Evolutionary conservation across 2,888 invertebrate genomes (phyloP).

Genomic region (Halocaridina rubra): DNA sequence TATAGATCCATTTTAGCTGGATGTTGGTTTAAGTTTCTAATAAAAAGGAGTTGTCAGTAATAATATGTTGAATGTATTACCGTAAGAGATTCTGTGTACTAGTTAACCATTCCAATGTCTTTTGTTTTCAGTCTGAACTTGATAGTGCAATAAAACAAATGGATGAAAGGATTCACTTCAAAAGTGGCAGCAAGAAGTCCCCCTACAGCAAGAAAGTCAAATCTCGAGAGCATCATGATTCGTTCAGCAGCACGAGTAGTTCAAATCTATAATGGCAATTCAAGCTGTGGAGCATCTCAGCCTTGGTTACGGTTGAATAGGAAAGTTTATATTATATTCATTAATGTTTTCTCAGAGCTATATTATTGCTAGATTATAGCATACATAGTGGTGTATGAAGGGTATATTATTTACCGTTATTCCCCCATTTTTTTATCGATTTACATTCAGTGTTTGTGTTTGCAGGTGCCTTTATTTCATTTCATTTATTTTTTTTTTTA

Average conservation of each 20-base stretch:
- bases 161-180: slow-evolving; percentile 54
- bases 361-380: neutral
- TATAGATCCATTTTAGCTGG: no score
- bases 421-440: no score
- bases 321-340: neutral
- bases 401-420: no score
- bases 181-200: slow-evolving; percentile 44
- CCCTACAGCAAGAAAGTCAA: slow-evolving; percentile 32
- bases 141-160: slow-evolving; percentile 49
- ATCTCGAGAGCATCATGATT: slow-evolving; percentile 45
- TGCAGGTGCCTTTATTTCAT: no score
- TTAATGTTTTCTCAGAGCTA: neutral
- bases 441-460: no score
- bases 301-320: neutral
- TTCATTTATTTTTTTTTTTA: no score
- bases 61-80: no score
- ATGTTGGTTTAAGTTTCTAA: no score
- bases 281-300: neutral
- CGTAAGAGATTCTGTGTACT: no score
- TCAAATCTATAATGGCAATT: slow-evolving; percentile 47
- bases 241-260: slow-evolving; percentile 55
- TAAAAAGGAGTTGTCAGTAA: no score
- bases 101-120: no score
- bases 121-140: slow-evolving; percentile 46
- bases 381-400: no score